Evolutionary conservation across 2,797 vertebrate species (phyloP).

Genomic region (Gouania willdenowi): DNA sequence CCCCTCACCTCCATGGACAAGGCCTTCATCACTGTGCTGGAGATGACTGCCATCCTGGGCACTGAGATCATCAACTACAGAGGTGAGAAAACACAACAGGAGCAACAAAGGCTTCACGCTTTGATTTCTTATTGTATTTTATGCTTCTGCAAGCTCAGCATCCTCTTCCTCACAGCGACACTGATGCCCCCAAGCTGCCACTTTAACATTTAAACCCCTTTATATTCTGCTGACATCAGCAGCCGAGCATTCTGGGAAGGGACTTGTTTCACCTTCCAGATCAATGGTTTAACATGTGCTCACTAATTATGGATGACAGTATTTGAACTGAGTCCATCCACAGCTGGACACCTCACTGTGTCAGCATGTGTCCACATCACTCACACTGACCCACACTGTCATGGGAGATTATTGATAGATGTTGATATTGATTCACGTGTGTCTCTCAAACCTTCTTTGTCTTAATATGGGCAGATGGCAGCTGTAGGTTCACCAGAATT

Average conservation of each 20-base stretch:
- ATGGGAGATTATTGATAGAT: slow-evolving; percentile 1
- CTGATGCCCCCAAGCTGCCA: background rate
- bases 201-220: background rate
- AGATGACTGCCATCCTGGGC: slow-evolving; percentile 97
- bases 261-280: slow-evolving; percentile 9
- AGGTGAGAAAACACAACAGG: slow-evolving; percentile 63
- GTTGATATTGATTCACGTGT: background rate
- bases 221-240: slow-evolving; percentile 11
- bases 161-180: no score
- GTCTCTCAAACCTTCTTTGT: background rate
- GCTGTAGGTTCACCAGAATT: no score
- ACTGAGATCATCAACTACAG: slow-evolving; percentile 99
- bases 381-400: slow-evolving; percentile 9
- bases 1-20: slow-evolving; percentile 99
- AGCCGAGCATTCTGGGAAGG: slow-evolving; percentile 2
- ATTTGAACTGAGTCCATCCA: slow-evolving; percentile 3
- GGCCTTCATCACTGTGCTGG: slow-evolving; percentile 99
- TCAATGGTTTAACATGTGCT: background rate
- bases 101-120: background rate
- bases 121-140: no score
- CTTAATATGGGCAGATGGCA: background rate
- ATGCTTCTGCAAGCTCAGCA: background rate
- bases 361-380: slow-evolving; percentile 34
- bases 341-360: slow-evolving; percentile 27
- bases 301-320: slow-evolving; percentile 9